phyloP scores from a whole-genome alignment of 2,888 invertebrate genomes.

The Lasioglossum zephyrum region DNA sequence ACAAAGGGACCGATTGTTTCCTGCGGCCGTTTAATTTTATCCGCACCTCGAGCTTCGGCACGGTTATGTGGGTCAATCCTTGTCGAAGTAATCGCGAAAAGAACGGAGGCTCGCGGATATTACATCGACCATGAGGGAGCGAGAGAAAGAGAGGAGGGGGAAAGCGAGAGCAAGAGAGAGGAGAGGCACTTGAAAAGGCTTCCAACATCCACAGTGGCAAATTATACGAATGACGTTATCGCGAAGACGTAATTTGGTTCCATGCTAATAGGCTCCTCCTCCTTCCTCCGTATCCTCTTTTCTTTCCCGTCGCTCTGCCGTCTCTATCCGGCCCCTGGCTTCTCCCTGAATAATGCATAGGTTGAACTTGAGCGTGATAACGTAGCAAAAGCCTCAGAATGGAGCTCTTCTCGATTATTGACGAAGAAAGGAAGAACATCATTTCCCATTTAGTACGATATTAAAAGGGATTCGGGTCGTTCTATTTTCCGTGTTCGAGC shows the following conservation, averaged over 20 bases:
- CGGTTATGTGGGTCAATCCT: slow-evolving; percentile 55
- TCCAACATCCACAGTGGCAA: slow-evolving; percentile 62
- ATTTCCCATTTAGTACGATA: slow-evolving; percentile 78
- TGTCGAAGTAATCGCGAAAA: slow-evolving; percentile 49
- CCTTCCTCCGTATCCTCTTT: slow-evolving; percentile 54
- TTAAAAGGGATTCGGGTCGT: slow-evolving; percentile 76
- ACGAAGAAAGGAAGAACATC: slow-evolving; percentile 73
- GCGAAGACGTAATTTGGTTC: slow-evolving; percentile 80
- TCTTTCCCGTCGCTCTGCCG: slow-evolving; percentile 40
- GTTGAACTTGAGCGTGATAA: slow-evolving; percentile 75
- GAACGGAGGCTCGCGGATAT: slow-evolving; percentile 37
- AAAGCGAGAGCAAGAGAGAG: slow-evolving; percentile 9
- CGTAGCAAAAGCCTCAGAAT: slow-evolving; percentile 68
- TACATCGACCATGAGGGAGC: slow-evolving; percentile 16
- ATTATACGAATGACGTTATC: slow-evolving; percentile 77
- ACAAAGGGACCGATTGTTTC: slow-evolving; percentile 40
- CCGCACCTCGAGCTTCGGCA: background rate
- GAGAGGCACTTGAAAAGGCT: slow-evolving; percentile 57
- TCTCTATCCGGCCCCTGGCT: slow-evolving; percentile 43
- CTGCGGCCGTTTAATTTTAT: slow-evolving; percentile 49
- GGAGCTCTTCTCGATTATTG: slow-evolving; percentile 67
- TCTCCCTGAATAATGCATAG: slow-evolving; percentile 77
- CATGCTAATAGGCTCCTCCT: slow-evolving; percentile 78
- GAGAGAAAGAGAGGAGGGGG: slow-evolving; percentile 13
- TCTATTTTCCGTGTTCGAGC: slow-evolving; percentile 65